Conservation (phyloP, 2,797 vertebrate genomes). For the Fistularia tabacaria region DNA sequence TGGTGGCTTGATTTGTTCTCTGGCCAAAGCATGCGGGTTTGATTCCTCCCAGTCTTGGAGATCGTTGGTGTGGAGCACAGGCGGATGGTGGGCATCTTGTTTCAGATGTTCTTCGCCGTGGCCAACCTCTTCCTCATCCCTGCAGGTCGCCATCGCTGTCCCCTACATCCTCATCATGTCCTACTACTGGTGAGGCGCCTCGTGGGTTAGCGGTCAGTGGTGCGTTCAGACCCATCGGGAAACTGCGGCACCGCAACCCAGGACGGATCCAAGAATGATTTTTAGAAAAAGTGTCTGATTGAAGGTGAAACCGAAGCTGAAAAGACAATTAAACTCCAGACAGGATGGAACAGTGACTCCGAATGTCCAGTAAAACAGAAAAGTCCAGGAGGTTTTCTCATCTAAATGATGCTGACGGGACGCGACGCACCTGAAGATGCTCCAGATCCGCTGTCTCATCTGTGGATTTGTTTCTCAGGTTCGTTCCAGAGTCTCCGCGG, state of each 20-base stretch:
- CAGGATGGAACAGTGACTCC: not conserved
- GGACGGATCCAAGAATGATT: too few relatives aligned
- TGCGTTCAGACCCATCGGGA: too few relatives aligned
- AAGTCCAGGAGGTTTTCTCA: too few relatives aligned
- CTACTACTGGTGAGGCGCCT: constrained; percentile 87
- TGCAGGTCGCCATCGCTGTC: constrained; percentile 84
- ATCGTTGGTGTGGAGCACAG: constrained; percentile 90
- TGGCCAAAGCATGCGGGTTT: not conserved
- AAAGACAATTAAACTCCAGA: too few relatives aligned
- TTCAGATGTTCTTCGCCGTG: constrained; percentile 92
- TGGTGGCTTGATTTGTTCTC: too few relatives aligned
- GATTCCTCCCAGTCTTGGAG: constrained; percentile 82
- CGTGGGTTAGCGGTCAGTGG: too few relatives aligned
- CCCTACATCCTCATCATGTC: constrained; percentile 88
- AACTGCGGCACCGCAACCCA: too few relatives aligned
- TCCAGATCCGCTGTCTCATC: too few relatives aligned
- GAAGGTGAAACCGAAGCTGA: too few relatives aligned
- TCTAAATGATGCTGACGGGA: too few relatives aligned
- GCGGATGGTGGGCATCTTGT: constrained; percentile 84
- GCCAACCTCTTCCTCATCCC: constrained; percentile 89
- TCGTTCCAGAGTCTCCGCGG: constrained; percentile 91
- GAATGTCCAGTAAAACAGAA: not conserved
- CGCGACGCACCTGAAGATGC: too few relatives aligned
- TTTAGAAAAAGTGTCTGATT: too few relatives aligned
- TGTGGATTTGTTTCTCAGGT: constrained; percentile 66